Percentiles rank a stretch among this genome's conserved stretches.
phyloP scores from a whole-genome alignment of 2,113 vertebrate genomes.

The Epinephelus cyanopodus region DNA sequence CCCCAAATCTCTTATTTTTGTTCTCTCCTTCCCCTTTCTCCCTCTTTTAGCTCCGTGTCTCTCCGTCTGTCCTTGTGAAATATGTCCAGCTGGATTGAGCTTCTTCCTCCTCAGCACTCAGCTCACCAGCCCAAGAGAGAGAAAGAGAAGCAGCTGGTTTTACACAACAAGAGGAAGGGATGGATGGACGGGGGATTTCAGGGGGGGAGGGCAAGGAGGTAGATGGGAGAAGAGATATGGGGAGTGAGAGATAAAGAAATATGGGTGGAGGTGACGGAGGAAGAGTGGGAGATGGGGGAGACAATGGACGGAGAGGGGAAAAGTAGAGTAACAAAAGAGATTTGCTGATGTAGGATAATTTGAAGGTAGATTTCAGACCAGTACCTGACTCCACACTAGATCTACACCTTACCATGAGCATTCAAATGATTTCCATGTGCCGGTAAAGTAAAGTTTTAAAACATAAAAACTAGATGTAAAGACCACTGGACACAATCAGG shows the following conservation, averaged over 20 bases:
- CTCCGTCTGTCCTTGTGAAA: slow-evolving; percentile 54
- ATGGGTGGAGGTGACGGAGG: slow-evolving; percentile 34
- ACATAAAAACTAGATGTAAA: background rate
- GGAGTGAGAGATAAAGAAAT: slow-evolving; percentile 33
- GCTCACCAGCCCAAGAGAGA: slow-evolving; percentile 56
- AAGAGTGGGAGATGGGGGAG: slow-evolving; percentile 30
- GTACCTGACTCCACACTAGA: background rate
- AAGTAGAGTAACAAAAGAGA: background rate
- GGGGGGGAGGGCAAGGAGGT: slow-evolving; percentile 7
- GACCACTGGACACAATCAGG: background rate
- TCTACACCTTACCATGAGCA: background rate
- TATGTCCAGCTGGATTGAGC: slow-evolving; percentile 70
- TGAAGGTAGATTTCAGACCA: slow-evolving; percentile 1
- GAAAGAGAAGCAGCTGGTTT: slow-evolving; percentile 60
- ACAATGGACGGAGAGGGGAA: background rate
- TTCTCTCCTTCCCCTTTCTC: slow-evolving; percentile 3
- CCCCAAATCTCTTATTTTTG: slow-evolving; percentile 18
- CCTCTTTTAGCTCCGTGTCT: background rate
- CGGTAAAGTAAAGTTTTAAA: background rate
- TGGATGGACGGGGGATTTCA: slow-evolving; percentile 32
- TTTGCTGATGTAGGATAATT: slow-evolving; percentile 8
- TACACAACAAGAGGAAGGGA: slow-evolving; percentile 49
- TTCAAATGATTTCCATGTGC: background rate
- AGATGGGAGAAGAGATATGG: slow-evolving; percentile 39
- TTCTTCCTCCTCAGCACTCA: slow-evolving; percentile 53